Evolutionary conservation across 2,797 vertebrate genomes (phyloP), one percentile per base, ranked within the genome.

Genomic region (Hybognathus amarus): DNA sequence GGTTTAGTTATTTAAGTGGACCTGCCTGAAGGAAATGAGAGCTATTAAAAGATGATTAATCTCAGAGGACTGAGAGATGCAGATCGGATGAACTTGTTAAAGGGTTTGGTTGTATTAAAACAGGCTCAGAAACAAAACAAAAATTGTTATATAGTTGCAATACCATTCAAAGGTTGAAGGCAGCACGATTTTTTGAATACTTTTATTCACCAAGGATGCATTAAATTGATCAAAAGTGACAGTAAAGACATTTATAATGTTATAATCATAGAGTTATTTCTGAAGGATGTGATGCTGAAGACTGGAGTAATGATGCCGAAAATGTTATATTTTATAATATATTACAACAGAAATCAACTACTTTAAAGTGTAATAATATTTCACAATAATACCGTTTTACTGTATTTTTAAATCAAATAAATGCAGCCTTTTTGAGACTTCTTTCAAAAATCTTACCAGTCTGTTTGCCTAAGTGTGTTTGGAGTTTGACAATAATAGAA

Each of bases 1-100:
- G 24, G 17, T 20, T 52, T 47, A 63, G 27, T 83, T 20, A 13
- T 77, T 70, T 27, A 50, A 45, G 33, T 30, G 27, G 63, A 75
- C 36, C 38, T 38, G 27, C 73, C 24, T 24, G 2, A 47, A 59
- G 8, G 36, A 33, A 61, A 70, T 42, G n/a, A 61, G 6, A 52
- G 54, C 52, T 75, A 56, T 38, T 56, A 61, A 42, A 40, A 77
- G 12, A 27, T 61, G n/a, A 78, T 77, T 66, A 6, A 78, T 78
- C 20, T 50, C 40, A 50, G 42, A 78, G 24, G 42, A 78, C 11
- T 45, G 61, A n/a, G 76, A 45, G 56, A 73, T 50, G 47, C 17
- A 52, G 54, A 78, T 40, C 24, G n/a, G 30, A 38, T 63, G n/a
- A 79, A 71, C 52, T 69, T 71, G 54, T 70, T 33, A 71, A 66